phyloP scores from a whole-genome alignment of 2,888 invertebrate species.

The Zaprionus obscuricornis region DNA sequence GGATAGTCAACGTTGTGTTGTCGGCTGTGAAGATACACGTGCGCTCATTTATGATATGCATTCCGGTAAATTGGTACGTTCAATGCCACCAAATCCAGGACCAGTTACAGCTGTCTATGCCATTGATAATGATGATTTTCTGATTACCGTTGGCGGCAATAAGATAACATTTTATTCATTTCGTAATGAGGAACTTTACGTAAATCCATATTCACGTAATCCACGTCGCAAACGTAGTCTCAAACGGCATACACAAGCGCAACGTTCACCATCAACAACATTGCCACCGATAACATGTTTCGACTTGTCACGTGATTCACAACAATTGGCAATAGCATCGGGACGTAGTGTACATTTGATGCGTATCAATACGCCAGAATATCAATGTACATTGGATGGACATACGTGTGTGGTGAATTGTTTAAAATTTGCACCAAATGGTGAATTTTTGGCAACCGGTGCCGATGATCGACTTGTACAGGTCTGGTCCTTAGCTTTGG shows the following conservation, averaged over 20 bases:
- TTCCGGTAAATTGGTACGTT: slow-evolving; percentile 88
- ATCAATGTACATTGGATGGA: slow-evolving; percentile 90
- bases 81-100: slow-evolving; percentile 87
- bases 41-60: slow-evolving; percentile 93
- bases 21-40: slow-evolving; percentile 91
- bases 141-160: slow-evolving; percentile 91
- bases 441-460: slow-evolving; percentile 91
- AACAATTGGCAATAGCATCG: slow-evolving; percentile 89
- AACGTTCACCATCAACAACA: slow-evolving; percentile 85
- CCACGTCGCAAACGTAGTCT: slow-evolving; percentile 85
- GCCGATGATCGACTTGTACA: slow-evolving; percentile 92
- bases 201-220: slow-evolving; percentile 85
- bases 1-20: slow-evolving; percentile 91
- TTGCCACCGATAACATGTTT: slow-evolving; percentile 90
- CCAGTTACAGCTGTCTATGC: slow-evolving; percentile 88
- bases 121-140: slow-evolving; percentile 91
- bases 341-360: slow-evolving; percentile 90
- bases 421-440: slow-evolving; percentile 92
- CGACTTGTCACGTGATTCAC: slow-evolving; percentile 92
- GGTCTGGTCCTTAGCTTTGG: slow-evolving; percentile 92
- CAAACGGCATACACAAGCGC: slow-evolving; percentile 85
- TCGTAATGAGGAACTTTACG: slow-evolving; percentile 89
- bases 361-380: slow-evolving; percentile 92
- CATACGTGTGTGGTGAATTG: slow-evolving; percentile 92
- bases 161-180: slow-evolving; percentile 94